Base-by-base conservation (phyloP, 2,797 vertebrate genomes). In the Tympanoctomys barrerae region DNA sequence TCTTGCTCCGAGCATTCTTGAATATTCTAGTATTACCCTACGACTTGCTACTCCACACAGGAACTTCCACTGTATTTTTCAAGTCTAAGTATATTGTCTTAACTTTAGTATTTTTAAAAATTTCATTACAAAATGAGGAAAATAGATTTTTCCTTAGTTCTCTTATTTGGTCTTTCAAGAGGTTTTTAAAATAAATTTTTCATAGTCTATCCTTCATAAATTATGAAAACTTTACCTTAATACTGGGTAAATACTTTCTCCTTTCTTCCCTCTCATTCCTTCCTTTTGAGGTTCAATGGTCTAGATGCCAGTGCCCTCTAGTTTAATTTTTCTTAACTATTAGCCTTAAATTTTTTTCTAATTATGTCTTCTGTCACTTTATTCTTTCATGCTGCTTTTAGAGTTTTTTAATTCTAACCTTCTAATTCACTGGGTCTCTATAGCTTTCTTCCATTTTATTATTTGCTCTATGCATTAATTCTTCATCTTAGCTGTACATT, bases 341-440 rank as follows among this genome's bases (percentile, higher is more conserved):
- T 62, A 93, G 36, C 19, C 54, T 90, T 68, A 7, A 59, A 31
- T 42, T 84, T 89, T 96, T 49, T 49, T 77, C 22, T 10, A 14
- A 54, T 93, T 78, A 2, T 66, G 59, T 81, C 89, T 84, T 87
- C 39, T 87, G 3, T 73, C 10, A 75, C 31, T 71, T 11, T 71
- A 26, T 81, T 91, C 16, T 77, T 93, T 91, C 18, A 33, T 82
- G 6, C 4, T 77, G 73, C 7, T 57, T 89, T 85, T 88, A 87
- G 33, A 36, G 7, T 78, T 61, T 24, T 84, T 78, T 49, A 10
- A 62, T 61, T 89, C 11, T 52, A 73, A 79, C 81, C 26, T 12
- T 82, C 28, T 59, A 94, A 54, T 81, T 89, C 75, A 93, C 62
- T 68, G 73, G 87, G 64, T 78, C 28, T 88, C 87, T 91, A 73